Conservation (phyloP, 2,797 vertebrate genomes). For the Chaunax sp. region DNA sequence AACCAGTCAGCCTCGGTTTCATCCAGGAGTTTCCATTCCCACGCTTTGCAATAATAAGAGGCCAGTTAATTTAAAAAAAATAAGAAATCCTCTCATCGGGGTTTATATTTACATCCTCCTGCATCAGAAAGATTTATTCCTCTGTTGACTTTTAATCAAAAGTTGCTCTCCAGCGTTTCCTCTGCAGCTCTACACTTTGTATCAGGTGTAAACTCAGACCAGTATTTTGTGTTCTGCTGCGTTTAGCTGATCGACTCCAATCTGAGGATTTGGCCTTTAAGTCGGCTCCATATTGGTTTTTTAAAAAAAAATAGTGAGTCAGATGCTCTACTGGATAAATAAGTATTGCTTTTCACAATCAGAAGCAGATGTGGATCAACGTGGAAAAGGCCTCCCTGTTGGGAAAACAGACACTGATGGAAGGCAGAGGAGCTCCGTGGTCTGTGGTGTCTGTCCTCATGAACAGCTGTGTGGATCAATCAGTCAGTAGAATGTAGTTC, state of each 20-base stretch:
- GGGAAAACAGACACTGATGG: slow-evolving; percentile 24
- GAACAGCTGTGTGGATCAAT: too few species aligned
- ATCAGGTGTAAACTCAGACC: slow-evolving; percentile 58
- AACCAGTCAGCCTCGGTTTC: neutral
- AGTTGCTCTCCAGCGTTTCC: slow-evolving; percentile 10
- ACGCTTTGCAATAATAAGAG: neutral
- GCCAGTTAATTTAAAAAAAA: slow-evolving; percentile 9
- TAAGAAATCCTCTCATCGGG: slow-evolving; percentile 4
- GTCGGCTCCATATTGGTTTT: slow-evolving; percentile 36
- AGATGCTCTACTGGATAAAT: slow-evolving; percentile 38
- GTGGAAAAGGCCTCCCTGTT: slow-evolving; percentile 5
- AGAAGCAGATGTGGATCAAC: slow-evolving; percentile 63
- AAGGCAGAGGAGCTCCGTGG: slow-evolving; percentile 8
- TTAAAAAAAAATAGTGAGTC: slow-evolving; percentile 52
- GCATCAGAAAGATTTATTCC: slow-evolving; percentile 9
- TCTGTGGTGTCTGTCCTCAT: too few species aligned
- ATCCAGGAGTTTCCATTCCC: slow-evolving; percentile 1
- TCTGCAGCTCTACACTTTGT: slow-evolving; percentile 21
- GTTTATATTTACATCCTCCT: neutral
- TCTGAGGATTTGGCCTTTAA: slow-evolving; percentile 48
- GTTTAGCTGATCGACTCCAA: slow-evolving; percentile 5
- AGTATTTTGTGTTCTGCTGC: slow-evolving; percentile 48
- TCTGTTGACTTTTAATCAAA: slow-evolving; percentile 51
- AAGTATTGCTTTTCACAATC: slow-evolving; percentile 45
- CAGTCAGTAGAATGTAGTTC: too few species aligned